phyloP scores from a whole-genome alignment of 2,888 invertebrate genomes.

The Rhyacophila evoluta region DNA sequence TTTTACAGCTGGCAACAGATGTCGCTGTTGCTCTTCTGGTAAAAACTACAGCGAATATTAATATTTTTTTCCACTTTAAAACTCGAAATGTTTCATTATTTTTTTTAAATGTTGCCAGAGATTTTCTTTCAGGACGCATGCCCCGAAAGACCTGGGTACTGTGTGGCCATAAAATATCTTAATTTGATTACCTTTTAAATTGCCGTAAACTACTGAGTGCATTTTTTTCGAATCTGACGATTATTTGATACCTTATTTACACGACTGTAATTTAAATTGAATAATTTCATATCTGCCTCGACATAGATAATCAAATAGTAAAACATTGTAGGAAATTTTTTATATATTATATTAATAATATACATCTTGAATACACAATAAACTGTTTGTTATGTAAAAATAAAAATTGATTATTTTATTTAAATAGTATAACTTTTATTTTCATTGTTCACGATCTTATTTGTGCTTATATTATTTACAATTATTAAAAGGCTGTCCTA shows the following conservation, averaged over 20 bases:
- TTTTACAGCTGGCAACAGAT: slow-evolving; percentile 47
- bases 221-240: not conserved
- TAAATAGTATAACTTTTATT: no score
- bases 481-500: no score
- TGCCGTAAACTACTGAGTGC: not conserved
- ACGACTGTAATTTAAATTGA: no score
- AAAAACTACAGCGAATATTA: slow-evolving; percentile 45
- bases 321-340: not conserved
- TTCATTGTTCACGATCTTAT: no score
- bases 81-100: not conserved
- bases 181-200: not conserved
- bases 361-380: no score
- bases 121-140: slow-evolving; percentile 39
- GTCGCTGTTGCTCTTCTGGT: slow-evolving; percentile 38
- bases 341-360: no score
- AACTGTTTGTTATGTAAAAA: no score
- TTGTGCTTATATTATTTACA: no score
- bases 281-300: no score
- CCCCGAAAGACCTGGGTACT: not conserved
- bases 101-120: slow-evolving; percentile 28
- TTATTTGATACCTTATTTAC: no score
- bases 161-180: not conserved
- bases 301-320: no score
- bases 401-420: no score
- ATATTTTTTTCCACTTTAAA: slow-evolving; percentile 42